phyloP scores from a whole-genome alignment of 2,113 vertebrate genomes.

The Colossoma macropomum region DNA sequence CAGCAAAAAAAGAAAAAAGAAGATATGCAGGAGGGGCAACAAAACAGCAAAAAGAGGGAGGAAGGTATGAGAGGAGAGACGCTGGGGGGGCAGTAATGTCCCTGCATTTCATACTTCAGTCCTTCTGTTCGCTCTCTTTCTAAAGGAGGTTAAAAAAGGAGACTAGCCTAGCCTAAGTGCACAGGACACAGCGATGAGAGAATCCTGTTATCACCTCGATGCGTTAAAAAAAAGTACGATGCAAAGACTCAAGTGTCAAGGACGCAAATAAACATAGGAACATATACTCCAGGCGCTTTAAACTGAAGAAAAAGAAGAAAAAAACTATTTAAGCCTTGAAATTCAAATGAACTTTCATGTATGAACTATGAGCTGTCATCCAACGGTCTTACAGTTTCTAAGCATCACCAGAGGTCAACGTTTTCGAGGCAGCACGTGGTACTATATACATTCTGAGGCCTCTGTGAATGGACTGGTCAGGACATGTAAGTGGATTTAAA shows the following conservation, averaged over 20 bases:
- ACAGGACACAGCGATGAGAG: constrained; percentile 34
- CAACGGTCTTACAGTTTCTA: constrained; percentile 20
- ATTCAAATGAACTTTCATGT: constrained; percentile 1
- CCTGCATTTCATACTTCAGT: constrained; percentile 9
- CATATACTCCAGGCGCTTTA: constrained; percentile 70
- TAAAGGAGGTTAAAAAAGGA: constrained; percentile 24
- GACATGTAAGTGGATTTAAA: constrained; percentile 27
- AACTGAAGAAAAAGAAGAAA: constrained; percentile 63
- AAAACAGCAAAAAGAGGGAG: constrained; percentile 51
- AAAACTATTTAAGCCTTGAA: constrained; percentile 48
- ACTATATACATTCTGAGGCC: constrained; percentile 31
- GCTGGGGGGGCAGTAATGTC: background rate
- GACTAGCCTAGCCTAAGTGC: constrained; percentile 16
- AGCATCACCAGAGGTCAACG: constrained; percentile 26
- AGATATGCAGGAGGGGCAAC: constrained; percentile 56
- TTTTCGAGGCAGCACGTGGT: constrained; percentile 35
- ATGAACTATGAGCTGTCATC: constrained; percentile 20
- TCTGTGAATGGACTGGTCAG: background rate
- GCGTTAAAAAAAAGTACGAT: constrained; percentile 65
- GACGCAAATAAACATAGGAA: constrained; percentile 69
- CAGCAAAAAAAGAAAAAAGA: constrained; percentile 23
- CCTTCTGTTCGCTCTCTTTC: constrained; percentile 26
- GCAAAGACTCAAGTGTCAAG: constrained; percentile 63
- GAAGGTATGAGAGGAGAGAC: constrained; percentile 51
- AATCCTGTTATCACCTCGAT: constrained; percentile 18